These are phyloP conservation scores for Pterocles burchelli DNA, from an alignment of 2,113 vertebrate species.

Conservation along the genomic window DNA sequence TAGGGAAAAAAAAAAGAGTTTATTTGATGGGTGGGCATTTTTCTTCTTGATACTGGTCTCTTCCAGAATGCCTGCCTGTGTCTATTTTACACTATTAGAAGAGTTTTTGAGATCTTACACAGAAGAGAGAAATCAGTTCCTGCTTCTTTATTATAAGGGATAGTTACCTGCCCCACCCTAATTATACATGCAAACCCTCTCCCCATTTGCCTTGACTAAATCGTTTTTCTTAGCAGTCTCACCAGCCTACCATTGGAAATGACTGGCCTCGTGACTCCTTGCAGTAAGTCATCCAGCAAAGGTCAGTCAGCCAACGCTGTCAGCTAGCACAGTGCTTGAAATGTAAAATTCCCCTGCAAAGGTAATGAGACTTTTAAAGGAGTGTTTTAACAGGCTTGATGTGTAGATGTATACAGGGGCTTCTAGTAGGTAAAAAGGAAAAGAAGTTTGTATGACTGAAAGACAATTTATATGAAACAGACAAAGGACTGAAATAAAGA, in stretches of 20 bases:
- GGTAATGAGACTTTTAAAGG: not conserved
- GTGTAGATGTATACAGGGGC: accelerated
- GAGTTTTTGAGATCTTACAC: not conserved
- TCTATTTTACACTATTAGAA: not conserved
- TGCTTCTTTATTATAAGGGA: not conserved
- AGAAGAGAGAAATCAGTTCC: not conserved
- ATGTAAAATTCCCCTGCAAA: not conserved
- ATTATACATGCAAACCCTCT: not conserved
- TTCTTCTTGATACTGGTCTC: not conserved
- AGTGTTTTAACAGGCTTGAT: not conserved
- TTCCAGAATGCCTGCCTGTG: not conserved
- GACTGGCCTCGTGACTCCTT: not conserved
- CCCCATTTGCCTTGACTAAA: not conserved
- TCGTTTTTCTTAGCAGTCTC: not conserved
- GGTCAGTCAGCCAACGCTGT: not conserved
- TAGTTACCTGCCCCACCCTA: not conserved
- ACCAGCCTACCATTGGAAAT: not conserved
- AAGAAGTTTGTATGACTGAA: not conserved
- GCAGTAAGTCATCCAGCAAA: not conserved
- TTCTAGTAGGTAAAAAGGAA: not conserved
- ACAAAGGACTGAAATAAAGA: not conserved
- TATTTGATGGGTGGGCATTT: not conserved
- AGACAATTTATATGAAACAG: not conserved
- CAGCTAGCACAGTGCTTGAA: not conserved
- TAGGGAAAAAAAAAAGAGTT: not conserved